Base-by-base conservation (phyloP, 2,888 invertebrate genomes). In the Acanthopleura granulata region DNA sequence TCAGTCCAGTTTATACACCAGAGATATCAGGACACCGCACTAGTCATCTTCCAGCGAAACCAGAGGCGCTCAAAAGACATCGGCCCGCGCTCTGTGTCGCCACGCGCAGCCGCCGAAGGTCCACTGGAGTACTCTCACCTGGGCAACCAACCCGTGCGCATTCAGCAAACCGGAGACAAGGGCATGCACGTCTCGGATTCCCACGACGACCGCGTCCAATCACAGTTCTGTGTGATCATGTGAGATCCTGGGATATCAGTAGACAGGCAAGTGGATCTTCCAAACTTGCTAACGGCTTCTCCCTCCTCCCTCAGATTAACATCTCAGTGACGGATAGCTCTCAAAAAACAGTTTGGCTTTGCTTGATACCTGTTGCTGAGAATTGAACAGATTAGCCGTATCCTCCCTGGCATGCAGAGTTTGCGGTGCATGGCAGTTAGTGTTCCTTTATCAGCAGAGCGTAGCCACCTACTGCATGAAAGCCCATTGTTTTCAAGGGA, bases 1-100 rank as follows among this genome's bases (percentile, higher is more conserved):
- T 85, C 85, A n/a, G 78, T 83, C 40, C 84, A 83, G 77, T 85
- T 83, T 75, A 85, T 89, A 16, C 87, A 88, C 79, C 87, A 85
- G 72, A 83, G 89, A 49, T 89, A 89, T 79, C 87, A 88, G 77
- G 89, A 89, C 79, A 85, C 87, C 9, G 83, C 89, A 14, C 82
- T 83, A 22, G 81, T 87, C 50, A 86, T 89, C 75, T 89, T 89
- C 79, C 83, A 86, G 69, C 86, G 87, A 75, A 83, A 86, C 49
- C 87, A 87, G 75, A 83, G 85, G 77, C 40, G 27, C 40, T 16
- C 18, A 1, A 71, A 71, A 72, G 74, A 71, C 61, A 30, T 72
- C 62, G 11, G 62, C 57, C 49, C 69, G 15, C 27, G 14, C 4
- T 49, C 71, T 16, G 40, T 16, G 15, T 14, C 49, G 30, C 16